Evolutionary conservation across 2,113 vertebrate genomes (phyloP), one percentile per base, ranked within the genome.

Genomic region (Emydocephalus ijimae): DNA sequence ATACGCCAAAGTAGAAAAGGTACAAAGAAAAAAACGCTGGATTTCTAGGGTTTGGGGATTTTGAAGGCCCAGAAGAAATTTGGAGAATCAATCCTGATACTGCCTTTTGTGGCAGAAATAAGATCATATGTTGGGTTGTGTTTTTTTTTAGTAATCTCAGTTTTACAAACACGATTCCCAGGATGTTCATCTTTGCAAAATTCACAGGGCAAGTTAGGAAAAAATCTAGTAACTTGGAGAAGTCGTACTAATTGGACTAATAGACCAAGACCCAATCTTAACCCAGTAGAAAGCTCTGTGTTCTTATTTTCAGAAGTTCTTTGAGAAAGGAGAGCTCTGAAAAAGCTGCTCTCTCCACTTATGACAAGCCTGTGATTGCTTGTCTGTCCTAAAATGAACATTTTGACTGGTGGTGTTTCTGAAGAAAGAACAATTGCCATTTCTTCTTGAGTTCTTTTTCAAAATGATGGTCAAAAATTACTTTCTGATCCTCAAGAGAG

Each of bases 1-100:
- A 85, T 99, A 99, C 0, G 99, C 99, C 90, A 99, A 98, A 92
- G 98, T 99, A 23, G 99, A 99, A 95, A 99, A 99, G 98, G 99
- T 98, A 97, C 87, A 0, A 34, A n/a, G 23, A 24, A 1, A 0
- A 0, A 61, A 61, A 69, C 2, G 2, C 9, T 2, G 45, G 24
- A 0, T 2, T 64, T 0, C 5, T 9, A 8, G 81, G 56, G 20
- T 48, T 43, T 50, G 0, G 74, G 7, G n/a, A 1, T 55, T 26
- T 18, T 88, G 34, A 48, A 57, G 74, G n/a, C n/a, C 20, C 10
- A 34, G 86, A 24, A 5, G 26, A 39, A 29, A 55, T 43, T 18
- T 43, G 56, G 34, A 43, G 74, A 81, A 81, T 43, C 74, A 50
- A 52, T 21, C 34, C 11, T 21, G 55, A 23, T 20, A 23, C 4